Base-by-base conservation (phyloP, 2,888 invertebrate species). In the Lobophora halterata region DNA sequence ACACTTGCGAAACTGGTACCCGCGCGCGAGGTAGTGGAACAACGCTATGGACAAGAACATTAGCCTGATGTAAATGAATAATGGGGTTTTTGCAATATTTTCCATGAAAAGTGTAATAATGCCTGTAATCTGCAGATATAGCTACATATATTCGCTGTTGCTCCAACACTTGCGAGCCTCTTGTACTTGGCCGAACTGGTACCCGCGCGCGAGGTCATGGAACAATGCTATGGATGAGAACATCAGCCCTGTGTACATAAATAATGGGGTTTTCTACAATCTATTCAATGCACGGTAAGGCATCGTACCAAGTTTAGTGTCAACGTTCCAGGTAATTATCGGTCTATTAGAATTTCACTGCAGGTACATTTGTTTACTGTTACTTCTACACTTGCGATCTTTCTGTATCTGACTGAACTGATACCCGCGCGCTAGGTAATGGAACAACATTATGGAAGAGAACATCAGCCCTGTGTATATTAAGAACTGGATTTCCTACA, bases 391-490 rank as follows among this genome's bases (percentile, higher is more conserved):
- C 25, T 40, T 52, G 11, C 29, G 49, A 6, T 37, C 28, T 3
- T 27, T 19, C 18, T 55, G 54, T 18, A 58, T 23, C 42, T 53
- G 51, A 0, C 55, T 56, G 33, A 70, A 65, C 49, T 68, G 52
- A 37, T 81, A 79, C 0, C 68, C 61, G n/a, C 61, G 58, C 0
- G 71, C 55, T 23, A 78, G 54, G 28, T 90, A 73, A 24, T 91
- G 89, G 66, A 96, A 96, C 12, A 94, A 63, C 0, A 90, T 36
- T 78, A 95, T 92, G 33, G 93, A 93, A 0, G 89, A 60, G 7
- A 91, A 82, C 94, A 96, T 95, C 21, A 96, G 75, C 0, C 85
- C 91, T n/a, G 94, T 92, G 71, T 94, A 96, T 33, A 95, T 82
- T 74, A 94, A 91, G 66, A 94, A 94, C 61, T 95, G 94, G 18